These are phyloP conservation scores for Enteromius paludinosus DNA, from an alignment of 2,797 vertebrate species.

Conservation along the genomic window DNA sequence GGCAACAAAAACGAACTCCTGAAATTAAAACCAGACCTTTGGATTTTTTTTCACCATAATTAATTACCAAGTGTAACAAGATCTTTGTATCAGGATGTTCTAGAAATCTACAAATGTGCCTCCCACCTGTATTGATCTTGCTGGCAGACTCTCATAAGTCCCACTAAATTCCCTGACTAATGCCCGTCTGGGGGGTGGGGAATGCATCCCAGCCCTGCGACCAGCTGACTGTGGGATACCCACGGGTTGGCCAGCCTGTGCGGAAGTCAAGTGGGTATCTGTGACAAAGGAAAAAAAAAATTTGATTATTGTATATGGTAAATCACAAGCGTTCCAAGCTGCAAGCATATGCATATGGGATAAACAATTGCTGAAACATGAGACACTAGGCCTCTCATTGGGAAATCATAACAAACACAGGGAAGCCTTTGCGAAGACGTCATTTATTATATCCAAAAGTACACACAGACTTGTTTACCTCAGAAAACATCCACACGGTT, in stretches of 20 bases:
- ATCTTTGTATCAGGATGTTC: constrained; percentile 1
- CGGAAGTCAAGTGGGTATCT: constrained; percentile 69
- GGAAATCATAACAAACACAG: constrained; percentile 34
- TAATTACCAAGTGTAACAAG: constrained; percentile 37
- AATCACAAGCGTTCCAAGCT: constrained; percentile 1
- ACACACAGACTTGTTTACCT: constrained; percentile 27
- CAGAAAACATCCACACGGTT: constrained; percentile 11
- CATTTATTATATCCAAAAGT: constrained; percentile 33
- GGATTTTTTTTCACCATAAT: constrained; percentile 37
- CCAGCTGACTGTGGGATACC: constrained; percentile 72
- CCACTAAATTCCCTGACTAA: constrained; percentile 82
- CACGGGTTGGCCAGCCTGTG: constrained; percentile 72
- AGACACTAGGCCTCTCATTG: constrained; percentile 18
- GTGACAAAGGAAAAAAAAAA: constrained; percentile 49
- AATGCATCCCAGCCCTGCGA: constrained; percentile 90
- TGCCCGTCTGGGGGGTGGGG: constrained; percentile 86
- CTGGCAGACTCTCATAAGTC: constrained; percentile 90
- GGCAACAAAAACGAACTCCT: constrained; percentile 45
- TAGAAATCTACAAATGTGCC: constrained; percentile 6
- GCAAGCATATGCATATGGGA: background rate
- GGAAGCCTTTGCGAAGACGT: constrained; percentile 27
- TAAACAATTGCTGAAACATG: constrained; percentile 32
- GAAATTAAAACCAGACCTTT: constrained; percentile 48
- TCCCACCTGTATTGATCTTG: constrained; percentile 85
- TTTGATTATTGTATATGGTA: background rate